Evolutionary conservation across 2,888 invertebrate genomes (phyloP), one percentile per base, ranked within the genome.

Genomic region (Adelphocoris suturalis): DNA sequence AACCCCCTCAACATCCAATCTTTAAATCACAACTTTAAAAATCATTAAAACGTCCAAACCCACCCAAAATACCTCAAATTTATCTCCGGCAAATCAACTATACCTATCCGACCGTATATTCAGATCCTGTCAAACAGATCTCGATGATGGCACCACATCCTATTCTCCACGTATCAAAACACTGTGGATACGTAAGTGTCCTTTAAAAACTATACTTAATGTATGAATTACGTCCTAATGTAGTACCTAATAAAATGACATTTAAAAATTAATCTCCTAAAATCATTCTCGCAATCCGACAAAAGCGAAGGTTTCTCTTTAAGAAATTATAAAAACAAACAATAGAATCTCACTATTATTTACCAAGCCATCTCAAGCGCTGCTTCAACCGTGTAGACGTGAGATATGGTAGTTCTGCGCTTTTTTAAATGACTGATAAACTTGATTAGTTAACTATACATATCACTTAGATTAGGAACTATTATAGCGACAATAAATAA

Each of bases 131-230:
- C 37, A 37, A 37, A 37, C 37, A 37, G 37, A 37, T 37, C 37
- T 27, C 12, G 68, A 23, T 37, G 78, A 78, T 78, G 78, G n/a
- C 78, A 78, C 78, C 78, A 78, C 46, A 46, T 78, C 37, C 78
- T 7, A 28, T 78, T 1, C 37, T 76, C 16, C 78, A 47, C 78
- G 19, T 46, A n/a, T 78, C 78, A 78, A 78, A 78, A 46, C 78
- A 46, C 78, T 78, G 37, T 78, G 78, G 78, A 37, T 78, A 78
- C 19, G 78, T 78, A 78, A 78, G 78, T 78, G 37, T 57, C 57
- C 57, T 57, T 57, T 57, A n/a, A 57, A 37, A 16, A n/a, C n/a
- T 57, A n/a, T 57, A 7, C 16, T 7, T 57, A 37, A 57, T 57
- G 11, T n/a, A n/a, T 57, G n/a, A 57, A 16, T 16, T 57, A 57